These are phyloP conservation scores for Lagopus muta DNA, from an alignment of 2,113 vertebrate genomes.

Conservation along the genomic window DNA sequence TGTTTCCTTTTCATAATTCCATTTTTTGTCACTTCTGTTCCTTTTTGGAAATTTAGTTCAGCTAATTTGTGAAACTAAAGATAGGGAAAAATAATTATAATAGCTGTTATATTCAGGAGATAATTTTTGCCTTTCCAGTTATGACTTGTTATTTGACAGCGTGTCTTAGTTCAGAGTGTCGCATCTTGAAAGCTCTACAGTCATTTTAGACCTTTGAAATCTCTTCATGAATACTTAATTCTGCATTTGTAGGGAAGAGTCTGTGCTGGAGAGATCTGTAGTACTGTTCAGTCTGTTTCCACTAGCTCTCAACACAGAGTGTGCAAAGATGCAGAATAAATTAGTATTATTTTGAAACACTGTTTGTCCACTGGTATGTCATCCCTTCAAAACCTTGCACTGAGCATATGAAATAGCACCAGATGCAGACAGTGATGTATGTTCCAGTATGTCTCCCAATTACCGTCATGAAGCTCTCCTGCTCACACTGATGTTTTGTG, in stretches of 20 bases:
- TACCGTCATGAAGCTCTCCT: not conserved
- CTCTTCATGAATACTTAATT: constrained; percentile 64
- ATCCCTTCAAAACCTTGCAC: not conserved
- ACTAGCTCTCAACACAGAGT: constrained; percentile 23
- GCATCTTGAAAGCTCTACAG: constrained; percentile 55
- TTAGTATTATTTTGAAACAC: constrained; percentile 47
- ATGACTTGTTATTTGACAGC: constrained; percentile 35
- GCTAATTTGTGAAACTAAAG: not conserved
- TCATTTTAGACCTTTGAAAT: constrained; percentile 63
- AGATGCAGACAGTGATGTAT: constrained; percentile 31
- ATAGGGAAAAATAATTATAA: not conserved
- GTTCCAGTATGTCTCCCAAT: not conserved
- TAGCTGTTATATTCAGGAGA: constrained; percentile 7
- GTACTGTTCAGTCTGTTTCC: constrained; percentile 37
- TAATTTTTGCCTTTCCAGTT: constrained; percentile 25
- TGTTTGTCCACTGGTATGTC: constrained; percentile 51
- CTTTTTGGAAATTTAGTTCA: not conserved
- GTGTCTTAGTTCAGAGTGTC: constrained; percentile 39
- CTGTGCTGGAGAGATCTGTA: constrained; percentile 44
- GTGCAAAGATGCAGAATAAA: constrained; percentile 39
- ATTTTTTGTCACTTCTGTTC: not conserved
- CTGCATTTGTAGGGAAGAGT: constrained; percentile 41
- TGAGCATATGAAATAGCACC: not conserved
- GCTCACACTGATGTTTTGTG: not conserved
- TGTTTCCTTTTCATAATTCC: not conserved